Conservation (phyloP, 2,888 invertebrate genomes). For the Bugula neritina region DNA sequence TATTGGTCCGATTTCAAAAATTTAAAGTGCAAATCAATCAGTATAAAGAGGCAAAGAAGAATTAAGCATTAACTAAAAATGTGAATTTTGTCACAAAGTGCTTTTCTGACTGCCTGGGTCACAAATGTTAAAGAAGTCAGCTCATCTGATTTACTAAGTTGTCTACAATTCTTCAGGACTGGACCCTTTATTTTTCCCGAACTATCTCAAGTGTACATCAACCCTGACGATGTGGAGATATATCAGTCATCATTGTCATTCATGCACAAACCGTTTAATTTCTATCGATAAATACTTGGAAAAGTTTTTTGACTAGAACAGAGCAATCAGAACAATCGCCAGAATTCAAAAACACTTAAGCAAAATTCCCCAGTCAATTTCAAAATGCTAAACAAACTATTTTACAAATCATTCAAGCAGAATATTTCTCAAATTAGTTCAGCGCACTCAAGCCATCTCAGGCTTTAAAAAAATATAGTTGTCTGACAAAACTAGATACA, state of each 20-base stretch:
- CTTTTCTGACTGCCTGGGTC: too few species aligned
- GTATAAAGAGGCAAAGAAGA: too few species aligned
- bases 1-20: too few species aligned
- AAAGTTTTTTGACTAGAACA: background rate
- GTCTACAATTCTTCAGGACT: background rate
- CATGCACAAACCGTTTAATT: background rate
- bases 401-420: background rate
- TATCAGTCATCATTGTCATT: background rate
- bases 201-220: background rate
- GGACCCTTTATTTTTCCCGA: background rate
- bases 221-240: background rate
- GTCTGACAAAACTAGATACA: background rate
- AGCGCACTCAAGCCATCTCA: background rate
- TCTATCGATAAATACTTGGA: background rate
- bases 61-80: too few species aligned
- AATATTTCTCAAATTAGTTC: background rate
- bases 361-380: background rate
- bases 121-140: background rate
- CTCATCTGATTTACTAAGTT: background rate
- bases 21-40: too few species aligned
- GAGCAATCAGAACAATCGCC: background rate
- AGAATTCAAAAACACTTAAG: background rate
- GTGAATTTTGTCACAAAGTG: too few species aligned
- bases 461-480: background rate
- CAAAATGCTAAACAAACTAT: background rate